Evolutionary conservation across 2,888 invertebrate species (phyloP).

Genomic region (Agonopterix arenella): DNA sequence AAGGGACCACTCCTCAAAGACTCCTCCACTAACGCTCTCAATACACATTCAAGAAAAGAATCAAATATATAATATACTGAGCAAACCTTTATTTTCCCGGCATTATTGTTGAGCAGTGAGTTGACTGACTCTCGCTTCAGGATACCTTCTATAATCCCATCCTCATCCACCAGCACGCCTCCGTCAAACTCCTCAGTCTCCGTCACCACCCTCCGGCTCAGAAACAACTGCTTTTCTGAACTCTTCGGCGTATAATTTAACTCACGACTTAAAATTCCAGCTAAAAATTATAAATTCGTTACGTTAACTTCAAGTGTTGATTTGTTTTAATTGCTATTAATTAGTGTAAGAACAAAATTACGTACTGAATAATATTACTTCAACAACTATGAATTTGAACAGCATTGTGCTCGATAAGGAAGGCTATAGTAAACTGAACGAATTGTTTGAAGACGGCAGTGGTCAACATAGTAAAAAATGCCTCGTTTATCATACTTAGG

Average conservation of each 20-base stretch:
- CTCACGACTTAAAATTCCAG: conserved; percentile 20
- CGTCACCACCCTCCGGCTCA: conserved; percentile 67
- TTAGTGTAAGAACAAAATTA: not conserved
- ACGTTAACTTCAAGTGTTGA: no score
- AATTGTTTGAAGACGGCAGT: conserved; percentile 2
- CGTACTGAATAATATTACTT: not conserved
- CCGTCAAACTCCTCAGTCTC: conserved; percentile 72
- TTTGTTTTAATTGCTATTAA: no score
- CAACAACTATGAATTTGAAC: not conserved
- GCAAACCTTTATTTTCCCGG: conserved; percentile 48
- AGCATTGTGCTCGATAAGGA: conserved; percentile 1
- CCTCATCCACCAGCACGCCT: conserved; percentile 74
- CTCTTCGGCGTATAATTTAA: conserved; percentile 15
- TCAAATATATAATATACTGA: no score
- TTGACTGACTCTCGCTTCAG: conserved; percentile 59
- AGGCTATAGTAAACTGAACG: conserved; percentile 9
- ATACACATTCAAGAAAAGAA: no score
- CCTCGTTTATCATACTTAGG: no score
- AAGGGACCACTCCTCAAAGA: no score
- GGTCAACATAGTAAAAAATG: not conserved
- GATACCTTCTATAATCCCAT: conserved; percentile 76
- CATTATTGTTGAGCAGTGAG: conserved; percentile 40
- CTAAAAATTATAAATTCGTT: conserved; percentile 8
- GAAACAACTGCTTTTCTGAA: conserved; percentile 40
- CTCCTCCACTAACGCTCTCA: no score